Evolutionary conservation across 2,888 invertebrate species (phyloP).

Genomic region (Sarcophaga subvicina): DNA sequence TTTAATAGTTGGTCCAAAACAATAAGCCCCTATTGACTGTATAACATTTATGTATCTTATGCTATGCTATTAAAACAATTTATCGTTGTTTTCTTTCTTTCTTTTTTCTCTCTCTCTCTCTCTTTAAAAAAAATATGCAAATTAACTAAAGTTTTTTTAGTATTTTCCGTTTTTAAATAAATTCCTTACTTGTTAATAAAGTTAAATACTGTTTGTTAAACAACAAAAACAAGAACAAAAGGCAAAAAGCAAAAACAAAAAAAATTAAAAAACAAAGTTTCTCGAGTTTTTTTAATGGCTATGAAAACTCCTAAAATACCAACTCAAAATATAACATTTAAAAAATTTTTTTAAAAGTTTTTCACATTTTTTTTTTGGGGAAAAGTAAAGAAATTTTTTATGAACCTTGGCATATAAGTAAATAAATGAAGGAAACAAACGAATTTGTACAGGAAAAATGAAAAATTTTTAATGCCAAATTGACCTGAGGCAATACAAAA

Average conservation of each 20-base stretch:
- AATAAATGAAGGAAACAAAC: too few relatives aligned
- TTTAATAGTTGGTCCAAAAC: too few relatives aligned
- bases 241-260: too few relatives aligned
- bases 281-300: conserved; percentile 43
- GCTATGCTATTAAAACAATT: too few relatives aligned
- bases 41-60: too few relatives aligned
- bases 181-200: conserved; percentile 53
- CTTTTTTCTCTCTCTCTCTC: too few relatives aligned
- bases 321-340: conserved; percentile 41
- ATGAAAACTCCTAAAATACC: conserved; percentile 29
- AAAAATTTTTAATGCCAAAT: conserved; percentile 49
- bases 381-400: too few relatives aligned
- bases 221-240: conserved; percentile 7
- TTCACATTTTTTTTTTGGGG: neutral
- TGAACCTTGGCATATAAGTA: too few relatives aligned
- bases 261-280: neutral
- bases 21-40: too few relatives aligned
- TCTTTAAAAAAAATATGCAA: too few relatives aligned
- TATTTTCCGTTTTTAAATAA: neutral
- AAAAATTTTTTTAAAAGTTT: conserved; percentile 37
- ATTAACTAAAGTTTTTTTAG: too few relatives aligned
- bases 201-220: conserved; percentile 44
- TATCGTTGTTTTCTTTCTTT: too few relatives aligned
- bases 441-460: neutral
- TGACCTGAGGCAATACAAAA: conserved; percentile 57